A percentile compares a stretch with the other conserved stretches of the same genome.
Evolutionary conservation across 1,140 invertebrate genomes (phyloP).

Genomic region (Schlechtendalia chinensis): DNA sequence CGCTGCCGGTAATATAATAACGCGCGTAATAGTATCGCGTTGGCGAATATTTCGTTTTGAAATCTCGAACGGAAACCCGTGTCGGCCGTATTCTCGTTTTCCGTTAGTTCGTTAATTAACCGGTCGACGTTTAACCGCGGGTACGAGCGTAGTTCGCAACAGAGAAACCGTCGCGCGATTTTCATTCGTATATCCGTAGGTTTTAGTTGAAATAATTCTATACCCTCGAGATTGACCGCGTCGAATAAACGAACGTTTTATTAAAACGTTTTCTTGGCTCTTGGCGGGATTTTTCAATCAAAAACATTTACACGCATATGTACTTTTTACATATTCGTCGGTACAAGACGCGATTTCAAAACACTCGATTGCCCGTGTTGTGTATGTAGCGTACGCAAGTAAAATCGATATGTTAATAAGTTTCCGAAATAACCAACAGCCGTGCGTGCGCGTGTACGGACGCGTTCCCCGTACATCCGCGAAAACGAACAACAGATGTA

Average conservation of each 20-base stretch:
- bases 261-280: background rate
- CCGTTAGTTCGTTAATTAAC: too few relatives aligned
- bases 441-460: too few relatives aligned
- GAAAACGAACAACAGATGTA: constrained; percentile 10
- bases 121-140: too few relatives aligned
- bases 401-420: background rate
- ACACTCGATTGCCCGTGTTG: too few relatives aligned
- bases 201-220: background rate
- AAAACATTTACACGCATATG: background rate
- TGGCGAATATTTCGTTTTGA: too few relatives aligned
- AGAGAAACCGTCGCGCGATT: background rate
- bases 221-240: background rate
- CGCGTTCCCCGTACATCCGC: background rate
- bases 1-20: too few relatives aligned
- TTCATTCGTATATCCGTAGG: background rate
- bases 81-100: too few relatives aligned
- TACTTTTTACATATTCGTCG: too few relatives aligned
- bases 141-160: background rate
- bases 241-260: background rate
- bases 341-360: too few relatives aligned
- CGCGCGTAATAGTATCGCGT: too few relatives aligned
- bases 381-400: background rate
- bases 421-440: background rate
- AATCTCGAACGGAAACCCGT: too few relatives aligned
- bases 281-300: background rate